phyloP scores from a whole-genome alignment of 53 echinoderm and acorn worm genomes.

The Mesocentrotus franciscanus region DNA sequence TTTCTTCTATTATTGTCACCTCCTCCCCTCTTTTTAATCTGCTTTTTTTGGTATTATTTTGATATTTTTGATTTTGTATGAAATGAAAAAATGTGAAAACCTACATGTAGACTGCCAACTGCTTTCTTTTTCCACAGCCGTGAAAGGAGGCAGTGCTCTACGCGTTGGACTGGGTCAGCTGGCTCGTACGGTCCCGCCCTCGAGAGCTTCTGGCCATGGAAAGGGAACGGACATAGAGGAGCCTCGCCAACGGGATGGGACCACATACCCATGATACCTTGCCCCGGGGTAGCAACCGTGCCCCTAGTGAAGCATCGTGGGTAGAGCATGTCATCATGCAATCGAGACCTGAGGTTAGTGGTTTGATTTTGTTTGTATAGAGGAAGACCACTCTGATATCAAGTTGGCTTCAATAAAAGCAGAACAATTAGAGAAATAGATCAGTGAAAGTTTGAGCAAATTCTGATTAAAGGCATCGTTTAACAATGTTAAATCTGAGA shows the following conservation, averaged over 20 bases:
- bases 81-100: background rate
- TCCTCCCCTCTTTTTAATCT: no score
- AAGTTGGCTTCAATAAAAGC: no score
- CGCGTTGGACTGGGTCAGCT: conserved; percentile 66
- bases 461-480: no score
- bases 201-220: conserved; percentile 10
- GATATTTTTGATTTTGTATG: no score
- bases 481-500: no score
- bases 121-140: conserved; percentile 29
- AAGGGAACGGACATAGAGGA: conserved; percentile 42
- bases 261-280: conserved; percentile 63
- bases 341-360: conserved; percentile 46
- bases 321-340: conserved; percentile 38
- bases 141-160: conserved; percentile 64
- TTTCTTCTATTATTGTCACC: no score
- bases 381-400: no score
- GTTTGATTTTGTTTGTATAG: background rate
- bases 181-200: conserved; percentile 2
- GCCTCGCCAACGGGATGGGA: conserved; percentile 45
- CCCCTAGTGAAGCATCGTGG: conserved; percentile 62
- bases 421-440: no score
- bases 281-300: conserved; percentile 65
- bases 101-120: background rate
- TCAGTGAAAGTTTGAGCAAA: no score
- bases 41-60: no score